Evolutionary conservation across 2,888 invertebrate species (phyloP), one percentile per base, ranked within the genome.

Genomic region (Cephus rjabovi): DNA sequence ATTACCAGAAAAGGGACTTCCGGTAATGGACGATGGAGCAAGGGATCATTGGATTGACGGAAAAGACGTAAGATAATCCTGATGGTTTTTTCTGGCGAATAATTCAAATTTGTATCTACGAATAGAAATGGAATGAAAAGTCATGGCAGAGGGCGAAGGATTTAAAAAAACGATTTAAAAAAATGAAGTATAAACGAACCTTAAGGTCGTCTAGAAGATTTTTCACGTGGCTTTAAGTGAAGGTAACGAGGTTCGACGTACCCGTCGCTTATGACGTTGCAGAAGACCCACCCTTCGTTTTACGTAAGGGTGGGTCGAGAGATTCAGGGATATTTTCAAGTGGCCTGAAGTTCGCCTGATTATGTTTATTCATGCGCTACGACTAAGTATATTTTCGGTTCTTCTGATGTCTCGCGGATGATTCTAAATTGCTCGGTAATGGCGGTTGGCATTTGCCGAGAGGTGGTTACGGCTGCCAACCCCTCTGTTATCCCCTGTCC

Each of bases 381-480:
- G 80, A 80, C 82, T 86, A 87, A 84, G 84, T 86, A 84, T 86
- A 84, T 87, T 87, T 87, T 84, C 81, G 79, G 81, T 86, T 87
- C 87, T 86, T 89, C 87, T 85, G 87, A 88, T 86, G 86, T 88
- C 84, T 86, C 84, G 81, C 82, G 80, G 79, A 88, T 88, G 84
- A 86, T 86, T 84, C 86, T 77, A 88, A 88, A 89, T 87, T 88
- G 87, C 86, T 83, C 83, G 81, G 83, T 88, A 89, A 89, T 86
- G 84, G 87, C 81, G 81, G 85, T 83, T 80, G 75, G 74, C 83
- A 78, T 78, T 80, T 76, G 80, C 79, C 82, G 83, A 79, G 56
- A 56, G 81, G 80, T 77, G 83, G 83, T 83, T 84, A 80, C 82
- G 77, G 77, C 79, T 75, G 76, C 30, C 76, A 31, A 71, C 71